Evolutionary conservation across 2,888 invertebrate species (phyloP).

Genomic region (Lysandra coridon): DNA sequence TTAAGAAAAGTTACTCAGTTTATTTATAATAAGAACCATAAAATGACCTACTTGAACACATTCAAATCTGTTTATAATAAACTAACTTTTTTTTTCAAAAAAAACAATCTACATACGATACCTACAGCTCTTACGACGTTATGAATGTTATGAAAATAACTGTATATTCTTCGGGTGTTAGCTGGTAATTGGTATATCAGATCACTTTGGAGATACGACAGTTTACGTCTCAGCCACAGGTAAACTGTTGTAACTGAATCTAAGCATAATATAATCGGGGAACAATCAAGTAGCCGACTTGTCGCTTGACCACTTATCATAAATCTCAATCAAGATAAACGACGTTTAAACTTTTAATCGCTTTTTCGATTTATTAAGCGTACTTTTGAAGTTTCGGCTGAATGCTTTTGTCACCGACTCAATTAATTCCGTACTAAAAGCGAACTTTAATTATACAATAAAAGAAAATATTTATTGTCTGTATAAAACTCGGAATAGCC

Average conservation of each 20-base stretch:
- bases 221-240: neutral
- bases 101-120: too few relatives aligned
- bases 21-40: too few relatives aligned
- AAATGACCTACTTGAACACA: too few relatives aligned
- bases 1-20: too few relatives aligned
- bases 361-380: conserved; percentile 65
- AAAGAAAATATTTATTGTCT: conserved; percentile 32
- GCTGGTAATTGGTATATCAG: too few relatives aligned
- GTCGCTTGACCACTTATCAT: conserved; percentile 65
- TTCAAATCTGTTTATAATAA: too few relatives aligned
- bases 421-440: conserved; percentile 34
- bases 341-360: conserved; percentile 74
- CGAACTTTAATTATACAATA: conserved; percentile 32
- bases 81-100: too few relatives aligned
- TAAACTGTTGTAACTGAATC: conserved; percentile 30
- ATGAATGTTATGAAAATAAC: too few relatives aligned
- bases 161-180: too few relatives aligned
- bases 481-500: conserved; percentile 29
- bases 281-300: conserved; percentile 47
- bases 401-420: conserved; percentile 19
- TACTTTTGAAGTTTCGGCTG: conserved; percentile 23
- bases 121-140: too few relatives aligned
- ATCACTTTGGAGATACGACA: neutral
- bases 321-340: conserved; percentile 76
- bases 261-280: conserved; percentile 26